phyloP scores from a whole-genome alignment of 2,113 vertebrate genomes.

The Myotis davidii region DNA sequence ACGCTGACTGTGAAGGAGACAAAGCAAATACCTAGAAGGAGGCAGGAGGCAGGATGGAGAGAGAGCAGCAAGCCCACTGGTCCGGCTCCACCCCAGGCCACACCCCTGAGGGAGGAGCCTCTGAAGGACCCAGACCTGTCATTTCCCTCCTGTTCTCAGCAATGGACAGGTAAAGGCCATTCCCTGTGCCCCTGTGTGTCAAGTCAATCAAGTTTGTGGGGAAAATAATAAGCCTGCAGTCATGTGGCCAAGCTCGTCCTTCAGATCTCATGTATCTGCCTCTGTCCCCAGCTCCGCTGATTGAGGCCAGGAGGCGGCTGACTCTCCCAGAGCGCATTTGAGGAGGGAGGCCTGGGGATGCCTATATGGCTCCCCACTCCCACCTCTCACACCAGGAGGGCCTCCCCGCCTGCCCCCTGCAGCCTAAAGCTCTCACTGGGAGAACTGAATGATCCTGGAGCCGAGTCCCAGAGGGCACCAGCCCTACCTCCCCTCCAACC shows the following conservation, averaged over 20 bases:
- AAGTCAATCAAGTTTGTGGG: constrained; percentile 11
- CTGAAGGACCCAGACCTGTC: background rate
- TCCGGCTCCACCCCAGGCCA: background rate
- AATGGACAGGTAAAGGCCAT: background rate
- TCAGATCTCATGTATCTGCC: constrained; percentile 72
- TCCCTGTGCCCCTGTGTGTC: accelerated
- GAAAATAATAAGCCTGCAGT: constrained; percentile 51
- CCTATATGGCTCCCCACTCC: background rate
- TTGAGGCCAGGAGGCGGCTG: constrained; percentile 80
- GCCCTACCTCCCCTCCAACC: background rate
- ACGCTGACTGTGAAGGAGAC: background rate
- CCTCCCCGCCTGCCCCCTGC: background rate
- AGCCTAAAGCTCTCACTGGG: background rate
- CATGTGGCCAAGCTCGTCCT: constrained; percentile 37
- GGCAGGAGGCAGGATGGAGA: background rate
- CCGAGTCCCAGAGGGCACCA: background rate
- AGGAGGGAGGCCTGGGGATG: constrained; percentile 29
- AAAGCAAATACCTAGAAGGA: background rate
- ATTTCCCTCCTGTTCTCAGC: background rate
- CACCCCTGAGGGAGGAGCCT: background rate
- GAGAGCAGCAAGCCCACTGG: background rate
- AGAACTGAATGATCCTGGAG: background rate
- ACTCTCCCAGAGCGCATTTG: constrained; percentile 65
- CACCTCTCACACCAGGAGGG: background rate
- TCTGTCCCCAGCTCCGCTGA: constrained; percentile 71